Conservation (phyloP, 2,113 vertebrate genomes). For the Tupaia tana region DNA sequence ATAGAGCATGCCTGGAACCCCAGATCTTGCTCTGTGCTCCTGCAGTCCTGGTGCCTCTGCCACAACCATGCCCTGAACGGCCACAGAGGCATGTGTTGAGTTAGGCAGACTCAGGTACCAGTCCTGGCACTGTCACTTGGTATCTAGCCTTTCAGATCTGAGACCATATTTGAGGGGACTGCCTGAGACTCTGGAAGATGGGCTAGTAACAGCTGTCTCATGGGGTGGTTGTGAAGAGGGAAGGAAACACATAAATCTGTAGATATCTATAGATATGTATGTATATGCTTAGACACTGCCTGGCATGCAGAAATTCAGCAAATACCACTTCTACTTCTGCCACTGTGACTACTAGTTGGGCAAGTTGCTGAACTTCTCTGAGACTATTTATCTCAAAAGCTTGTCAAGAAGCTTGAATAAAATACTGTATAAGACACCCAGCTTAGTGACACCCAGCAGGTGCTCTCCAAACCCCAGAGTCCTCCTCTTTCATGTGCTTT, state of each 20-base stretch:
- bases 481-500: neutral
- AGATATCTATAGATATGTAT: no score
- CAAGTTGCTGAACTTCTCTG: neutral
- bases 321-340: neutral
- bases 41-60: fast-evolving
- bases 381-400: neutral
- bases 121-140: neutral
- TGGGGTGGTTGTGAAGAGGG: neutral
- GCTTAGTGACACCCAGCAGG: neutral
- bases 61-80: fast-evolving
- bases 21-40: fast-evolving
- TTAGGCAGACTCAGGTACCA: neutral
- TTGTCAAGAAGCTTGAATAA: neutral
- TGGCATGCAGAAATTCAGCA: neutral
- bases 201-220: neutral
- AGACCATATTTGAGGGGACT: neutral
- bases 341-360: neutral
- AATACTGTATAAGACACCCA: neutral
- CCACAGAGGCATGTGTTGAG: fast-evolving
- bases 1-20: fast-evolving
- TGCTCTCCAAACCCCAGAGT: neutral
- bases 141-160: neutral
- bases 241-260: neutral
- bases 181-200: neutral
- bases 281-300: neutral